phyloP scores from a whole-genome alignment of 2,113 vertebrate genomes.

The Takifugu flavidus region DNA sequence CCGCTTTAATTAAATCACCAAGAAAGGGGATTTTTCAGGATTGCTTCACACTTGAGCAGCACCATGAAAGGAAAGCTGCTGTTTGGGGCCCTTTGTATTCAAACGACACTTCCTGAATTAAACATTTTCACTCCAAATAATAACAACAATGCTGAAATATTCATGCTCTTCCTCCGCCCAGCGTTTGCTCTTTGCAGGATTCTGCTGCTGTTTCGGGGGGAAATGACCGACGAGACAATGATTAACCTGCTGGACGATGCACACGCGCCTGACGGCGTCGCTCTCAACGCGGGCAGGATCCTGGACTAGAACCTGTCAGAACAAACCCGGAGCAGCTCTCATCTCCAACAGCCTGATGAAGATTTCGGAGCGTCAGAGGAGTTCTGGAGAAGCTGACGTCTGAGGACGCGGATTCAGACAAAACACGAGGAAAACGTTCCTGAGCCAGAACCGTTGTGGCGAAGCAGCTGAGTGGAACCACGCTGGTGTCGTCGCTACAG shows the following conservation, averaged over 20 bases:
- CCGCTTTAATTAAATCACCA: slow-evolving; percentile 24
- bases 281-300: too few relatives aligned
- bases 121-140: neutral
- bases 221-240: slow-evolving; percentile 57
- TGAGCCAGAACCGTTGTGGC: too few relatives aligned
- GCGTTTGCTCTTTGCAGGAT: slow-evolving; percentile 23
- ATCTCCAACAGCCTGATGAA: too few relatives aligned
- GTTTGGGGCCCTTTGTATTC: neutral
- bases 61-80: slow-evolving; percentile 15
- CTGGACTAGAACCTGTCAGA: too few relatives aligned
- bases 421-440: too few relatives aligned
- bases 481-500: too few relatives aligned
- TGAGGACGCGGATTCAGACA: too few relatives aligned
- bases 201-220: slow-evolving; percentile 17
- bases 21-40: neutral
- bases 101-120: slow-evolving; percentile 4
- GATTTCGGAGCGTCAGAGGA: too few relatives aligned
- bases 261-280: neutral
- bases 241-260: slow-evolving; percentile 58
- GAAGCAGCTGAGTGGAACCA: too few relatives aligned
- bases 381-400: too few relatives aligned
- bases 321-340: too few relatives aligned
- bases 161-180: slow-evolving; percentile 7
- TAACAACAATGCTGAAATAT: slow-evolving; percentile 15
- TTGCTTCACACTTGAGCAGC: slow-evolving; percentile 1